Evolutionary conservation across 92 coral and sea anemone species (phyloP).

Genomic region (Desmophyllum pertusum): DNA sequence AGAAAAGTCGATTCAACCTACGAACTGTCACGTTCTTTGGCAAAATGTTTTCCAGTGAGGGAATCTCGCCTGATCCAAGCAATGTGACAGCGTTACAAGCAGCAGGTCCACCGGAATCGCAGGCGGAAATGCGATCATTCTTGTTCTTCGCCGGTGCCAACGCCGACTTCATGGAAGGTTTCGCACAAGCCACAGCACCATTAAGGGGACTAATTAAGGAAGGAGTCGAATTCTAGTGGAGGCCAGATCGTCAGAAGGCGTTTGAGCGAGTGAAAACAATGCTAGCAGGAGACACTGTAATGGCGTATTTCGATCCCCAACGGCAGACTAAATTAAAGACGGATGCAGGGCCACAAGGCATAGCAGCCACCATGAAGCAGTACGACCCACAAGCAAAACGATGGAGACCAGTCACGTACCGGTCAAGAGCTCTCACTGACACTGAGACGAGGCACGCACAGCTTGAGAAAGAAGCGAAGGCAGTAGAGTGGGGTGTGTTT

Average conservation of each 20-base stretch:
- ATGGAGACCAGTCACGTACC: slow-evolving; percentile 22
- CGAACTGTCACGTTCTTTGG: slow-evolving; percentile 12
- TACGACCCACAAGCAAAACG: slow-evolving; percentile 1
- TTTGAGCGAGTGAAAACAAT: slow-evolving; percentile 15
- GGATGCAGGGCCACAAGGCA: slow-evolving; percentile 3
- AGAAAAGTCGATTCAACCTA: slow-evolving; percentile 11
- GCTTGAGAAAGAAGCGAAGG: slow-evolving; percentile 40
- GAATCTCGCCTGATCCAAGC: slow-evolving; percentile 22
- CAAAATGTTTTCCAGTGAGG: slow-evolving; percentile 32
- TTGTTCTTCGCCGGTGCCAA: slow-evolving; percentile 38
- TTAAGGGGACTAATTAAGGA: not conserved
- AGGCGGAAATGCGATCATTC: slow-evolving; percentile 34
- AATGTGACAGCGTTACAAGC: slow-evolving; percentile 35
- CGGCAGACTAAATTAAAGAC: slow-evolving; percentile 29
- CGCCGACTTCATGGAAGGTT: slow-evolving; percentile 42
- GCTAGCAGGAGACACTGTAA: slow-evolving; percentile 17
- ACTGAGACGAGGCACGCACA: slow-evolving; percentile 34
- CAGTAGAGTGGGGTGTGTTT: slow-evolving; percentile 23
- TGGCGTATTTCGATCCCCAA: slow-evolving; percentile 42
- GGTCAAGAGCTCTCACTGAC: slow-evolving; percentile 40
- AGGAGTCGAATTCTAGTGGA: slow-evolving; percentile 21
- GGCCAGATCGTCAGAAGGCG: slow-evolving; percentile 25
- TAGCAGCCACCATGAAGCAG: slow-evolving; percentile 38
- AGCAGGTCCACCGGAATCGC: not conserved
- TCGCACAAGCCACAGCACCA: slow-evolving; percentile 21